Evolutionary conservation across 1,140 invertebrate species (phyloP), one percentile per base, ranked within the genome.

Genomic region (Propsilocerus akamusi): DNA sequence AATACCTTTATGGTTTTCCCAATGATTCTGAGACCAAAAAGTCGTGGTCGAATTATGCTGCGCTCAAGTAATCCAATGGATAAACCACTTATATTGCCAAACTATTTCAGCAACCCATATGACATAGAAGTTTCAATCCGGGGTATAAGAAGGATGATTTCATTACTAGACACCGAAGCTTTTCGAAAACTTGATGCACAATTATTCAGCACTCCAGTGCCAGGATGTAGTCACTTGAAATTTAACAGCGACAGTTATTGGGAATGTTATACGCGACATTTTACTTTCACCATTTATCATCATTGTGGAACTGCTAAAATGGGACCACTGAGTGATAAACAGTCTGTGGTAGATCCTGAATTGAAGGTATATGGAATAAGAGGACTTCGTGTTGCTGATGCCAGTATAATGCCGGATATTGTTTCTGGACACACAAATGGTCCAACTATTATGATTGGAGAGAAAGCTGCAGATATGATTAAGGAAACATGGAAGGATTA

Each of bases 261-360:
- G 68, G 75, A 74, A 24, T 91, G 86, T 64, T 71, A 78, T 34
- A 66, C 74, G 0, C 68, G 72, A 22, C 69, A 75, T 50, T 74
- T 83, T 23, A 81, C 83, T 0, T 70, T 77, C 22, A 83, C 77
- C 1, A 78, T 87, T 46, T 86, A 81, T 56, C 86, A 91, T 60
- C 78, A 80, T 23, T 74, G 75, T 2, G 85, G 86, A 0, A 90
- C 86, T 0, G 83, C 82, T 59, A 89, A 86, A 65, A 93, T 93
- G 88, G 88, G 86, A 1, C 74, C 77, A 0, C 52, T 57, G 12
- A 67, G 57, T 3, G 84, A 88, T 62, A 67, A 70, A 4, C 68
- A 70, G 0, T 76, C 82, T 4, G 83, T 87, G 0, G 82, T 87
- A 0, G 76, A 84, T 65, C 71, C 78, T 0, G 72, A 74, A 53